These are phyloP conservation scores for Anolis apletophallus DNA, from an alignment of 2,797 vertebrate genomes.

Conservation along the genomic window DNA sequence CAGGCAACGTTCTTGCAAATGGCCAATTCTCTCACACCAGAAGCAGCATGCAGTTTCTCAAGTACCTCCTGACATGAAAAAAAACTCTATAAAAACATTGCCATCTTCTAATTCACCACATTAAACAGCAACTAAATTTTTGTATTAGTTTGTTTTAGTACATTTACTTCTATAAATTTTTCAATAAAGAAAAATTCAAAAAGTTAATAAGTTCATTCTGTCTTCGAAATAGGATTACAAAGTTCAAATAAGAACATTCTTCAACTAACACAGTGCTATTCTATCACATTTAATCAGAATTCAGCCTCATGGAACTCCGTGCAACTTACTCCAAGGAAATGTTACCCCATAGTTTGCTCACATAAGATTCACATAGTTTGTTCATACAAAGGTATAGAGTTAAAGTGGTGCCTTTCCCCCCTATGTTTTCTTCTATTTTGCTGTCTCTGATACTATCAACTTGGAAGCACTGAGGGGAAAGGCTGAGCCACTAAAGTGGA, in stretches of 20 bases:
- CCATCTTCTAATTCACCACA: neutral
- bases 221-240: neutral
- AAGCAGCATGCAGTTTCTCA: too few species aligned
- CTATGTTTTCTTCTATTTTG: neutral
- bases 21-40: too few species aligned
- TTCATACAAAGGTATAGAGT: neutral
- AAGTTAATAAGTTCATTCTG: neutral
- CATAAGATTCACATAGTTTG: neutral
- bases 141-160: neutral
- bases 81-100: neutral
- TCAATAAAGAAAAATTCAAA: neutral
- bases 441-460: neutral
- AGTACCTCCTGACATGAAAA: too few species aligned
- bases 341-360: too few species aligned
- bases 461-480: neutral
- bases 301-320: neutral
- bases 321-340: neutral
- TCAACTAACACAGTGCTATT: neutral
- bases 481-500: neutral
- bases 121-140: neutral
- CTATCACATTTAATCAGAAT: neutral
- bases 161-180: neutral
- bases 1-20: too few species aligned
- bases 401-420: neutral
- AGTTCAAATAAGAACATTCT: too few species aligned